phyloP scores from a whole-genome alignment of 2,113 vertebrate species.

The Arvicanthis niloticus region DNA sequence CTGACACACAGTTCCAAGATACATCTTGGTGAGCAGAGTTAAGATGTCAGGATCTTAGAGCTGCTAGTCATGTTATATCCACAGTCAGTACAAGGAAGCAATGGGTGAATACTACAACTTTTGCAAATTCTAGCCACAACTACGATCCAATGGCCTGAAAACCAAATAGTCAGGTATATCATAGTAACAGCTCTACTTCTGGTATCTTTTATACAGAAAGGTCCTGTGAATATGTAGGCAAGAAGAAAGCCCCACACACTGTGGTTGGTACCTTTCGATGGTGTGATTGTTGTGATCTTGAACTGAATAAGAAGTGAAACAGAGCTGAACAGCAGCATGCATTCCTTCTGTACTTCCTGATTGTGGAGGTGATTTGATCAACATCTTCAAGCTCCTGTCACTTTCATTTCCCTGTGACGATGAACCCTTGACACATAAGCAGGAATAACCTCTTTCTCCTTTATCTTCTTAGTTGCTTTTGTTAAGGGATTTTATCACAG shows the following conservation, averaged over 20 bases:
- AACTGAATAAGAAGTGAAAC: background rate
- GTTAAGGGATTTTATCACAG: background rate
- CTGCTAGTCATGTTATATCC: background rate
- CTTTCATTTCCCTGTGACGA: background rate
- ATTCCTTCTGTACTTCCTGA: background rate
- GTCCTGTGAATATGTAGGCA: background rate
- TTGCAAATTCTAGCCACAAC: background rate
- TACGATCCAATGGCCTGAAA: background rate
- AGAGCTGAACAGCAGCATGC: too few relatives aligned
- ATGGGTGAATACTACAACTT: background rate
- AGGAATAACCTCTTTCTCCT: background rate
- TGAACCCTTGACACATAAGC: background rate
- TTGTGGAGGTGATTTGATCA: background rate
- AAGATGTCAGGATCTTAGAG: background rate
- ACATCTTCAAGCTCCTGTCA: background rate
- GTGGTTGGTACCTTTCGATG: background rate
- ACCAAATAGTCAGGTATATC: background rate
- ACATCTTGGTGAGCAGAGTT: background rate
- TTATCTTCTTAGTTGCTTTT: background rate
- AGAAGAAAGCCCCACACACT: background rate
- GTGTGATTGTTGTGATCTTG: background rate
- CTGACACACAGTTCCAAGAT: background rate
- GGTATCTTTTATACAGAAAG: background rate
- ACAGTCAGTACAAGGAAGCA: background rate
- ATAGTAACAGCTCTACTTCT: background rate